Evolutionary conservation across 2,797 vertebrate genomes (phyloP).

Genomic region (Capromys pilorides): DNA sequence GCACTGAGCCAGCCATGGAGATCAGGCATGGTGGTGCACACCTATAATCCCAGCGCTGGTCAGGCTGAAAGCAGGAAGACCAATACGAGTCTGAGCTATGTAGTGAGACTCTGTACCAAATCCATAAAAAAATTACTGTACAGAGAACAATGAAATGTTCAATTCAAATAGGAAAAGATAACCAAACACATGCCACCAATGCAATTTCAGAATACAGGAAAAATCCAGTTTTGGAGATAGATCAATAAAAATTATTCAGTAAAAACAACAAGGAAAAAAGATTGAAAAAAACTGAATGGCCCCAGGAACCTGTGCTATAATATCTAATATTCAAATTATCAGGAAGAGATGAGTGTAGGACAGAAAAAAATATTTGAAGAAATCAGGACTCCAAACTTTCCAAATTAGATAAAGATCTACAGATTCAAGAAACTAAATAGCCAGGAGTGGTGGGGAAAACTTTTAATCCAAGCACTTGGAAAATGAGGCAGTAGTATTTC

Average conservation of each 20-base stretch:
- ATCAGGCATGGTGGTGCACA: too few species aligned
- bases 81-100: too few species aligned
- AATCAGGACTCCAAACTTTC: neutral
- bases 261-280: neutral
- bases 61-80: too few species aligned
- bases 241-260: neutral
- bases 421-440: neutral
- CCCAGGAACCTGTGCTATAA: neutral
- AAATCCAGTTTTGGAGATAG: neutral
- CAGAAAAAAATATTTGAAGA: neutral
- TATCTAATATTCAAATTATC: neutral
- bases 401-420: neutral
- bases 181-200: conserved; percentile 11
- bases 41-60: too few species aligned
- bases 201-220: neutral
- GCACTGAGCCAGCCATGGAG: too few species aligned
- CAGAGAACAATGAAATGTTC: conserved; percentile 42
- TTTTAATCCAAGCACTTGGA: neutral
- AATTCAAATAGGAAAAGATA: conserved; percentile 11
- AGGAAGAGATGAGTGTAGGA: neutral
- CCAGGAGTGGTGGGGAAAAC: neutral
- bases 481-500: neutral
- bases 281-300: neutral
- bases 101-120: too few species aligned
- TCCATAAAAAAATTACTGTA: neutral